Conservation (phyloP, 2,113 vertebrate genomes). For the Silurus asotus region DNA sequence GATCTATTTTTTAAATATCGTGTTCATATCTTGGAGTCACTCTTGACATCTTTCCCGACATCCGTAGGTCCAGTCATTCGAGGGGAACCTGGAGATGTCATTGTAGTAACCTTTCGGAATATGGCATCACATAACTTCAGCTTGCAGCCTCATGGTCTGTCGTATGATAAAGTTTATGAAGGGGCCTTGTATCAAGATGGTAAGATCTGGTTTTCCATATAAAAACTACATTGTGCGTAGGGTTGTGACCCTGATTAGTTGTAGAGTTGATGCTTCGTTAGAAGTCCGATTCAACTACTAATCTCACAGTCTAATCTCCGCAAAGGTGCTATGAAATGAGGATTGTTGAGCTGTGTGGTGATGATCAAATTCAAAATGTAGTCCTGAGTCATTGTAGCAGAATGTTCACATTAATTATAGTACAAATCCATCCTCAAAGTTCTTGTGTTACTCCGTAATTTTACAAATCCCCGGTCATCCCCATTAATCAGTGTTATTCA, state of each 20-base stretch:
- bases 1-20: neutral
- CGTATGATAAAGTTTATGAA: constrained; percentile 83
- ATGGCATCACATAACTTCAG: constrained; percentile 81
- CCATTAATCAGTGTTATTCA: too few species aligned
- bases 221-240: neutral
- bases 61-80: constrained; percentile 85
- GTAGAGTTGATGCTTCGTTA: too few species aligned
- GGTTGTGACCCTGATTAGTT: too few species aligned
- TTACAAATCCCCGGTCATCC: too few species aligned
- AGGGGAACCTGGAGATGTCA: constrained; percentile 86
- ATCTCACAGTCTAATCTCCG: too few species aligned
- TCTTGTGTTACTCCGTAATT: too few species aligned
- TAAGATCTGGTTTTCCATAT: constrained; percentile 60
- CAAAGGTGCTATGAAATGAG: too few species aligned
- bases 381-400: too few species aligned
- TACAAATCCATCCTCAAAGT: too few species aligned
- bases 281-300: too few species aligned
- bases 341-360: too few species aligned
- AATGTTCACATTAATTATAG: too few species aligned
- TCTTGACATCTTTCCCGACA: neutral
- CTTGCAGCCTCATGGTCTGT: constrained; percentile 87
- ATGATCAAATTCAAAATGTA: neutral
- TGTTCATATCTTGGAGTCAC: neutral
- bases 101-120: constrained; percentile 87
- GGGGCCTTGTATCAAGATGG: constrained; percentile 83